Conservation (phyloP, 1,140 invertebrate genomes). For the Trichogramma pretiosum region DNA sequence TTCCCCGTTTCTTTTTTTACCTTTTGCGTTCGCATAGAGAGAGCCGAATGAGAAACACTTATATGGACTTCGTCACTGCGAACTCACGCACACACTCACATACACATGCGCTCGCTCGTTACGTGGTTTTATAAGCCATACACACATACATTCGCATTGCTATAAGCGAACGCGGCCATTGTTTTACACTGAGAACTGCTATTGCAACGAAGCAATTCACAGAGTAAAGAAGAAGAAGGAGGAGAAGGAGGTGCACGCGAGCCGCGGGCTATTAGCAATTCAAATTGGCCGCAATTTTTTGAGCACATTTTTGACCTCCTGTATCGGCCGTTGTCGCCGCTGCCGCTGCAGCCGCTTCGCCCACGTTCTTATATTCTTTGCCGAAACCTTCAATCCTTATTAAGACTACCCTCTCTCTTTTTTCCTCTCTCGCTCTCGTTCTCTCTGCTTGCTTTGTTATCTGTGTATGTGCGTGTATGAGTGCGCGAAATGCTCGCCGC, state of each 20-base stretch:
- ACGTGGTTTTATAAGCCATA: no score
- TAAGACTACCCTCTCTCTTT: conserved; percentile 40
- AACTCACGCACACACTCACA: no score
- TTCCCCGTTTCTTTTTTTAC: background rate
- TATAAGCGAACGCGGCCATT: conserved; percentile 44
- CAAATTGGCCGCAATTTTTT: conserved; percentile 50
- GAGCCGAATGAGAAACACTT: conserved; percentile 39
- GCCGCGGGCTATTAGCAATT: conserved; percentile 43
- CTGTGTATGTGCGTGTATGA: no score
- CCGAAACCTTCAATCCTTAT: conserved; percentile 45
- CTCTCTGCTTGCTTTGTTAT: conserved; percentile 2
- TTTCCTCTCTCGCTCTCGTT: conserved; percentile 18
- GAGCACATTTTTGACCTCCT: conserved; percentile 49
- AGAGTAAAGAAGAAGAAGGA: conserved; percentile 15
- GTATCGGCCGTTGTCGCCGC: conserved; percentile 36
- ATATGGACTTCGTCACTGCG: conserved; percentile 46
- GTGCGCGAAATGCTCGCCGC: background rate
- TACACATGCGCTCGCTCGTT: no score
- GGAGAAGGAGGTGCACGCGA: conserved; percentile 25
- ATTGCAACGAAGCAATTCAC: conserved; percentile 19
- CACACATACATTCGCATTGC: conserved; percentile 30
- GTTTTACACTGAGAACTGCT: no score
- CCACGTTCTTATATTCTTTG: conserved; percentile 20
- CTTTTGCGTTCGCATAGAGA: background rate
- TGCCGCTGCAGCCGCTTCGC: conserved; percentile 2